Evolutionary conservation across 2,888 invertebrate species (phyloP).

Genomic region (Dasysyrphus tricinctus): DNA sequence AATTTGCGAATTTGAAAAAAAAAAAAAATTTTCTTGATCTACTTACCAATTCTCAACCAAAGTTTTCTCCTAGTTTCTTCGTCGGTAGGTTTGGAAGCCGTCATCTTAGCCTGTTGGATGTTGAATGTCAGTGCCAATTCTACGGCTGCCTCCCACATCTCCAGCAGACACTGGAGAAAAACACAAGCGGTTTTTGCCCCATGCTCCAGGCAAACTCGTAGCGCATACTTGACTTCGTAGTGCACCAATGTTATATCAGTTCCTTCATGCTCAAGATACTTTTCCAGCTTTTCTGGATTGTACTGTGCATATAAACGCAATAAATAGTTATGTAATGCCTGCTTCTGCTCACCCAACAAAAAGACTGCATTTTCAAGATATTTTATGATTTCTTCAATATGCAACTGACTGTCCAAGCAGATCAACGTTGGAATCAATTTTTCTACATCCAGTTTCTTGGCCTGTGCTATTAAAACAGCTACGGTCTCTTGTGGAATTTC

Average conservation of each 20-base stretch:
- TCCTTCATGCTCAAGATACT: slow-evolving; percentile 90
- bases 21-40: not conserved
- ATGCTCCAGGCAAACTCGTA: slow-evolving; percentile 90
- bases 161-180: slow-evolving; percentile 93
- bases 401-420: slow-evolving; percentile 88
- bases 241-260: slow-evolving; percentile 91
- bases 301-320: slow-evolving; percentile 93
- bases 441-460: slow-evolving; percentile 89
- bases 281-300: slow-evolving; percentile 89
- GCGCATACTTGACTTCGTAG: slow-evolving; percentile 96
- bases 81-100: slow-evolving; percentile 90
- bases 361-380: slow-evolving; percentile 95
- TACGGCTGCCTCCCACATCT: slow-evolving; percentile 96
- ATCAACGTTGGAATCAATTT: slow-evolving; percentile 94
- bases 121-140: slow-evolving; percentile 93
- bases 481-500: slow-evolving; percentile 92
- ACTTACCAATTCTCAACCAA: slow-evolving; percentile 95
- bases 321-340: slow-evolving; percentile 95
- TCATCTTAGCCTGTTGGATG: slow-evolving; percentile 92
- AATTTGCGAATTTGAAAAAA: no score
- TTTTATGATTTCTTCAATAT: slow-evolving; percentile 91
- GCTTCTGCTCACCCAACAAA: slow-evolving; percentile 90
- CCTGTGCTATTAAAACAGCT: slow-evolving; percentile 91
- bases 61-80: slow-evolving; percentile 91
- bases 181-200: slow-evolving; percentile 91